Evolutionary conservation across 2,113 vertebrate species (phyloP).

Genomic region (Channa maculata): DNA sequence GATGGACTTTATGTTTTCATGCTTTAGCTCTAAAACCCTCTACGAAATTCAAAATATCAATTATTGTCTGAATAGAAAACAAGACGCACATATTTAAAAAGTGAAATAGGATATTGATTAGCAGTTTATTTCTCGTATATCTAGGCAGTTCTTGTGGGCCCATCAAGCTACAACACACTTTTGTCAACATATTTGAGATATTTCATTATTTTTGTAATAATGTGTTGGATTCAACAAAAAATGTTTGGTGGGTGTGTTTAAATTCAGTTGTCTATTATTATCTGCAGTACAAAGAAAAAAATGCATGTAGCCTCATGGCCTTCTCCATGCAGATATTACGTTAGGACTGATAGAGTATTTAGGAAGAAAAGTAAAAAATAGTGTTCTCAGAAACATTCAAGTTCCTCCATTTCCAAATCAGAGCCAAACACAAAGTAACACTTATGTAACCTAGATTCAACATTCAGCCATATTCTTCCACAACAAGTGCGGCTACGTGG

Average conservation of each 20-base stretch:
- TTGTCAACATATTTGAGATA: neutral
- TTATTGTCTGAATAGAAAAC: neutral
- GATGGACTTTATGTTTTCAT: too few relatives aligned
- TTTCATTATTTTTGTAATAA: neutral
- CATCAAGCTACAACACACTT: neutral
- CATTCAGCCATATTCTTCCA: conserved; percentile 64
- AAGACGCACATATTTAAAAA: neutral
- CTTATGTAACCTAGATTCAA: conserved; percentile 68
- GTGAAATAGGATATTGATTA: neutral
- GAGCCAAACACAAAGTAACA: conserved; percentile 43
- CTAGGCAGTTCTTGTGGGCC: neutral
- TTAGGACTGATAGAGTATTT: neutral
- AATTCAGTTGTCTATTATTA: too few relatives aligned
- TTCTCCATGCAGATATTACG: conserved; percentile 2
- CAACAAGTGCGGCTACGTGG: conserved; percentile 44
- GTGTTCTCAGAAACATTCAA: conserved; percentile 11
- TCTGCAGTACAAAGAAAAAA: too few relatives aligned
- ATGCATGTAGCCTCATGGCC: neutral
- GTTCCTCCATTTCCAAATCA: conserved; percentile 29
- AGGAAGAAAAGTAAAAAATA: conserved; percentile 9
- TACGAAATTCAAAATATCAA: neutral
- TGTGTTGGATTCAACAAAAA: neutral
- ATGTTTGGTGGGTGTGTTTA: too few relatives aligned
- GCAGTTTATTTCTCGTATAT: neutral
- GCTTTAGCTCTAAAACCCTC: too few relatives aligned